Percentiles rank a stretch among this genome's conserved stretches.
Conservation (phyloP, 2,113 vertebrate species). For the Empidonax traillii region DNA sequence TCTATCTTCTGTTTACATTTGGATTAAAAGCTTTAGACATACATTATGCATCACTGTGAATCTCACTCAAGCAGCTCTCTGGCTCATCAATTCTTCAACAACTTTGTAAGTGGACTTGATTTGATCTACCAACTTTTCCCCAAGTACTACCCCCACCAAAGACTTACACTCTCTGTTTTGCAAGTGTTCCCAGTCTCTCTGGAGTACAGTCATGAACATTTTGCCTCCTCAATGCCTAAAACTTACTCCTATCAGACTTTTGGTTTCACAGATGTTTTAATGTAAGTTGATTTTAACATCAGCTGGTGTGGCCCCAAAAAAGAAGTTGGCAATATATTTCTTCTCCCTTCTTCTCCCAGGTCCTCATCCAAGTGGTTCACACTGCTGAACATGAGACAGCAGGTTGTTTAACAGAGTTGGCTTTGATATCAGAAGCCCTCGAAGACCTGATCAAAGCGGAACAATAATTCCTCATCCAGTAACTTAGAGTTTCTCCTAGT, state of each 20-base stretch:
- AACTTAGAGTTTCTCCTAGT: not conserved
- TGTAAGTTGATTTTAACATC: not conserved
- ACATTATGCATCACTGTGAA: constrained; percentile 39
- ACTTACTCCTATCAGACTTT: not conserved
- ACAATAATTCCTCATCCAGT: not conserved
- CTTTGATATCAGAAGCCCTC: not conserved
- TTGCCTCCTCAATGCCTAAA: not conserved
- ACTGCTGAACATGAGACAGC: not conserved
- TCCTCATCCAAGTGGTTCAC: not conserved
- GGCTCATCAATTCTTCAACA: constrained; percentile 59
- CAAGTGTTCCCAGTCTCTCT: not conserved
- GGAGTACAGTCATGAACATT: not conserved
- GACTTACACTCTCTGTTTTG: not conserved
- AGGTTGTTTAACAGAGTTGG: not conserved
- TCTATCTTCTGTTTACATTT: constrained; percentile 15
- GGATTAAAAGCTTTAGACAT: constrained; percentile 44
- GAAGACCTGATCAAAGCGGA: not conserved
- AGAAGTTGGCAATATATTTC: not conserved
- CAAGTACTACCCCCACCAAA: not conserved
- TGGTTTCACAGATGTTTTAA: not conserved
- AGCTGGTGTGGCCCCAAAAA: not conserved
- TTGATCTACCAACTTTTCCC: constrained; percentile 31
- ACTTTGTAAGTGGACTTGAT: constrained; percentile 35
- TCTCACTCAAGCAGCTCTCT: constrained; percentile 1
- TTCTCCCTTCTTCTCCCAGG: not conserved